Base-by-base conservation (phyloP, 2,888 invertebrate species). In the Unio delphinus region DNA sequence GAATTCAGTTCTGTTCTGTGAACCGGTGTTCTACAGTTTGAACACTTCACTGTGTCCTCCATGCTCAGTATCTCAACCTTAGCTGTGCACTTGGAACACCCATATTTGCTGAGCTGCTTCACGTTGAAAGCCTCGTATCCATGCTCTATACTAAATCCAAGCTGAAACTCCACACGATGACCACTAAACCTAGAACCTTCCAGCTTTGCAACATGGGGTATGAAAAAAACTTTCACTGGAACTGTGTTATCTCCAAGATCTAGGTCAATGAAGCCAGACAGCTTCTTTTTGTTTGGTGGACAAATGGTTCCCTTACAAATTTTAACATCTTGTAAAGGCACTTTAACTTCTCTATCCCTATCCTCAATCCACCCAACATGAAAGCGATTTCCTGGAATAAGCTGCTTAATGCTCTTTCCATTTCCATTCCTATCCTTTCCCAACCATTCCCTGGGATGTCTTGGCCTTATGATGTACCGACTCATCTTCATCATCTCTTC, bases 371-470 rank as follows among this genome's bases (percentile, higher is more conserved):
- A 45, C 15, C 15, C 45, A 11, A 45, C 45, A 45, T 45, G 45
- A 15, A 45, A 45, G 45, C 45, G 45, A 11, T 67, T 70, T 30
- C 69, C 69, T 20, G 69, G 34, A 4, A 69, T 28, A 7, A 72
- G 61, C 1, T 54, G 55, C 61, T 54, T 59, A 15, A 72, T 72
- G 18, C 72, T 67, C 23, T 61, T 59, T n/a, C 55, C 67, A 26
- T 62, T 55, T 34, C 34, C 69, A 23, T 61, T 55, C n/a, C 55
- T 64, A 26, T 62, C 55, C 54, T 55, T 69, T 15, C 82, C 82
- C 28, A 80, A 68, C 82, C 82, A 82, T 68, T 82, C 82, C 18
- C 76, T 61, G 1, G 80, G 80, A 58, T 69, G 74, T 62, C 75
- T 70, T 17, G 82, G 79, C 20, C 75, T 65, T 15, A 73, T 66